Base-by-base conservation (phyloP, 2,888 invertebrate species). In the Clitarchus hookeri region DNA sequence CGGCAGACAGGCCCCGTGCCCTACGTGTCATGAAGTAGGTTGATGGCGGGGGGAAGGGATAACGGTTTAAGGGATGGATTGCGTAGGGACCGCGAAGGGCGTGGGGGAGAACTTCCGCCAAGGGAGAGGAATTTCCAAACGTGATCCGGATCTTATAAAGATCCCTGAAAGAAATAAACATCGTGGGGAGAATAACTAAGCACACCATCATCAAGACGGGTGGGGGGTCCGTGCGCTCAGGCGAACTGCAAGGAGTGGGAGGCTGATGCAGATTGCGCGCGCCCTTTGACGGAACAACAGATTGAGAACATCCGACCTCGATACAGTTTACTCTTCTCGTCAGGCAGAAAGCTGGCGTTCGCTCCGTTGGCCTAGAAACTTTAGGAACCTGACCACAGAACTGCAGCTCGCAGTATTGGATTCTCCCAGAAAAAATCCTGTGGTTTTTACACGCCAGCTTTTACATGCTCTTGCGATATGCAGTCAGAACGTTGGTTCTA, bases 111-210 rank as follows among this genome's bases (percentile, higher is more conserved):
- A 44, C 84, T 79, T 84, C 84, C 86, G 82, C 84, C 86, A 87
- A 44, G 87, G 79, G 79, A 65, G 65, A 65, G n/a, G 65, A 65
- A 65, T 65, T 82, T 86, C 84, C 84, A 85, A 86, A 87, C 86
- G 87, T 85, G 87, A 86, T 86, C 84, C 65, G 87, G 84, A 83
- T 86, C 84, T 77, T 77, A 85, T 84, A 85, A 85, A 26, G 84
- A 86, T 84, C 84, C 85, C 84, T 27, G 84, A 87, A 85, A 86
- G 85, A 87, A 86, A 87, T 86, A 86, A 86, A 84, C 85, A 19
- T 48, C 84, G 86, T 84, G 85, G 23, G 19, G 48, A 54, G 86
- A 87, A 86, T 87, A 86, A 78, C 86, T 53, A 87, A 53, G 65
- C 65, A 65, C 16, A 23, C 65, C 23, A 65, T 65, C 65, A 23